Percentiles rank a stretch among this genome's conserved stretches.
phyloP scores from a whole-genome alignment of 2,888 invertebrate species.

The Synanthedon tipuliformis region DNA sequence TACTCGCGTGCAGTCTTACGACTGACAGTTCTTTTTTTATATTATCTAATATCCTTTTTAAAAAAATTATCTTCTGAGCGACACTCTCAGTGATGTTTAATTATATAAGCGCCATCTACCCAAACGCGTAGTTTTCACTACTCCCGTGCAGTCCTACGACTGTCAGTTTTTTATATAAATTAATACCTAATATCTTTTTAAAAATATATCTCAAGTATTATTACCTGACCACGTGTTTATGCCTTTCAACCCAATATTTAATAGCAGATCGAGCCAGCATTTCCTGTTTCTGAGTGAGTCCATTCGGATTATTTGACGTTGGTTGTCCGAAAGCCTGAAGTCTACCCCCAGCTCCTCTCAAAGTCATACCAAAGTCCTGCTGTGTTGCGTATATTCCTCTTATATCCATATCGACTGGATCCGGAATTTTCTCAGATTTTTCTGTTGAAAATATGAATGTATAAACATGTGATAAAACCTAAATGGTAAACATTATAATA shows the following conservation, averaged over 20 bases:
- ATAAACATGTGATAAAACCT: neutral
- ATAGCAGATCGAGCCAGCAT: conserved; percentile 87
- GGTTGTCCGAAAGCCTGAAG: conserved; percentile 71
- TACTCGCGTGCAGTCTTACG: no score
- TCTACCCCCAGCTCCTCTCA: conserved; percentile 75
- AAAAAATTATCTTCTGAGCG: no score
- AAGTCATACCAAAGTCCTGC: conserved; percentile 81
- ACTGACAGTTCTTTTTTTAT: no score
- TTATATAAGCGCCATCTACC: no score
- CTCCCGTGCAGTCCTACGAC: no score
- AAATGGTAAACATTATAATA: no score
- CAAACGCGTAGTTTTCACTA: no score
- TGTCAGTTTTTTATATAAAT: no score
- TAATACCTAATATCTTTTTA: no score
- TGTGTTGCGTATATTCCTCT: conserved; percentile 82
- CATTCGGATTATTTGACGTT: conserved; percentile 77
- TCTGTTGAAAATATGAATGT: conserved; percentile 20
- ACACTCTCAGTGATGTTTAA: no score
- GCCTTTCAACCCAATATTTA: conserved; percentile 90
- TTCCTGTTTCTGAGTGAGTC: conserved; percentile 84
- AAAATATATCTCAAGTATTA: no score
- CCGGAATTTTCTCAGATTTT: conserved; percentile 59
- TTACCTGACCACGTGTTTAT: conserved; percentile 88
- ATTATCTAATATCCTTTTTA: no score
- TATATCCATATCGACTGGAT: conserved; percentile 73